A percentile compares a stretch with the other conserved stretches of the same genome.
Evolutionary conservation across 1,140 invertebrate genomes (phyloP).

Genomic region (Trachymyrmex septentrionalis): DNA sequence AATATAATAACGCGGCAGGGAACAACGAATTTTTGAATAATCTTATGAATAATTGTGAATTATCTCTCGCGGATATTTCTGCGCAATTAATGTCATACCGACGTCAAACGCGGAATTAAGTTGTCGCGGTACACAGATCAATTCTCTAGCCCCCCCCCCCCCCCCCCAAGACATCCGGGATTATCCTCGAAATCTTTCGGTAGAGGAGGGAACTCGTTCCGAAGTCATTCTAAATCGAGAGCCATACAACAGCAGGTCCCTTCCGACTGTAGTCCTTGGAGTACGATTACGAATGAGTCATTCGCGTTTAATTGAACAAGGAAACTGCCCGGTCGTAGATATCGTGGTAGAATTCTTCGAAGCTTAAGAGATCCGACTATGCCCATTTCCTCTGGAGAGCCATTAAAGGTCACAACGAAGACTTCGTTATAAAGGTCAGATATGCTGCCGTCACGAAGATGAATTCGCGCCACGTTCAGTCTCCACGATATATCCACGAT

Average conservation of each 20-base stretch:
- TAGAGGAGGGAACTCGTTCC: neutral
- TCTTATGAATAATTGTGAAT: slow-evolving; percentile 23
- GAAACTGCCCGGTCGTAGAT: slow-evolving; percentile 13
- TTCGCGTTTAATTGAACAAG: slow-evolving; percentile 45
- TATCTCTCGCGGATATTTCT: neutral
- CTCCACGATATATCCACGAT: too few species aligned
- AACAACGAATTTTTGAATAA: slow-evolving; percentile 61
- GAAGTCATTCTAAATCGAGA: slow-evolving; percentile 17
- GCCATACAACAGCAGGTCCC: neutral
- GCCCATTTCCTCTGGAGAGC: slow-evolving; percentile 39
- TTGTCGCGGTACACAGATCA: neutral
- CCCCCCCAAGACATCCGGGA: neutral
- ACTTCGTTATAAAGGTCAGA: neutral
- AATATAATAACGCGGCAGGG: slow-evolving; percentile 39
- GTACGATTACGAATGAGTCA: slow-evolving; percentile 55
- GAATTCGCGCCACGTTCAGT: slow-evolving; percentile 1
- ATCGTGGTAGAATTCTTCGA: slow-evolving; percentile 12
- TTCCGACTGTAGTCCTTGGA: neutral
- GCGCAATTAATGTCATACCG: slow-evolving; percentile 27
- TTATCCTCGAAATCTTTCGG: slow-evolving; percentile 22
- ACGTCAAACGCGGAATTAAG: neutral
- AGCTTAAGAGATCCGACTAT: slow-evolving; percentile 2
- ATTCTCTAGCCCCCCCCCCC: neutral
- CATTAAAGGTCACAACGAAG: slow-evolving; percentile 20
- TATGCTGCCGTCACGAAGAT: neutral